Evolutionary conservation across 2,113 vertebrate genomes (phyloP).

Genomic region (Sebastes schlegelii): DNA sequence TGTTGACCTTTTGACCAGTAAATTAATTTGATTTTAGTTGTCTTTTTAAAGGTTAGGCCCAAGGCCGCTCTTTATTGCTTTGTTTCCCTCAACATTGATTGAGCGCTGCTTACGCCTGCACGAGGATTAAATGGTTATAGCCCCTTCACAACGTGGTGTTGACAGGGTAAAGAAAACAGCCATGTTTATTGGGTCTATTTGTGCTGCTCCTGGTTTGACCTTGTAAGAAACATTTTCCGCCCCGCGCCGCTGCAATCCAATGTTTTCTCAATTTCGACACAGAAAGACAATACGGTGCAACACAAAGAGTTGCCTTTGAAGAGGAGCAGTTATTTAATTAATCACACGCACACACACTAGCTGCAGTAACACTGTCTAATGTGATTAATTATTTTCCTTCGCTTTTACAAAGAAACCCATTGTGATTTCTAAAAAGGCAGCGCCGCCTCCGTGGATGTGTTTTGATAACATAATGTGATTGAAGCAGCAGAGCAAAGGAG

Average conservation of each 20-base stretch:
- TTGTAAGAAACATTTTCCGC: constrained; percentile 63
- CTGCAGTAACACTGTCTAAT: constrained; percentile 67
- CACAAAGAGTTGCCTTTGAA: constrained; percentile 62
- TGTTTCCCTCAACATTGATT: constrained; percentile 77
- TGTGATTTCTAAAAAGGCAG: constrained; percentile 64
- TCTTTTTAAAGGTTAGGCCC: constrained; percentile 83
- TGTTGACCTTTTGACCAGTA: constrained; percentile 82
- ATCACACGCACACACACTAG: constrained; percentile 52
- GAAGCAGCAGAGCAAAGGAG: constrained; percentile 66
- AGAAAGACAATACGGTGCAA: constrained; percentile 42
- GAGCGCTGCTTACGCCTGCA: constrained; percentile 70
- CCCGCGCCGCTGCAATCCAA: constrained; percentile 37
- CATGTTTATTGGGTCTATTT: constrained; percentile 74
- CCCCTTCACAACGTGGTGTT: constrained; percentile 62
- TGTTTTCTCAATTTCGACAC: constrained; percentile 59
- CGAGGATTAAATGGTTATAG: constrained; percentile 78
- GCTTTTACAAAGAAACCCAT: constrained; percentile 69
- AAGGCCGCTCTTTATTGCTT: constrained; percentile 75
- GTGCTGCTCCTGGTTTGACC: constrained; percentile 69
- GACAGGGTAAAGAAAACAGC: constrained; percentile 74
- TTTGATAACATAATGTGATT: constrained; percentile 68
- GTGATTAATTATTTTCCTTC: constrained; percentile 71
- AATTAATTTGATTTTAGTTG: constrained; percentile 82
- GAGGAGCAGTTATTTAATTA: constrained; percentile 71
- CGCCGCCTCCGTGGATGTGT: constrained; percentile 63